Evolutionary conservation across 1,140 invertebrate species (phyloP), one percentile per base, ranked within the genome.

Genomic region (Hycleus cichorii): DNA sequence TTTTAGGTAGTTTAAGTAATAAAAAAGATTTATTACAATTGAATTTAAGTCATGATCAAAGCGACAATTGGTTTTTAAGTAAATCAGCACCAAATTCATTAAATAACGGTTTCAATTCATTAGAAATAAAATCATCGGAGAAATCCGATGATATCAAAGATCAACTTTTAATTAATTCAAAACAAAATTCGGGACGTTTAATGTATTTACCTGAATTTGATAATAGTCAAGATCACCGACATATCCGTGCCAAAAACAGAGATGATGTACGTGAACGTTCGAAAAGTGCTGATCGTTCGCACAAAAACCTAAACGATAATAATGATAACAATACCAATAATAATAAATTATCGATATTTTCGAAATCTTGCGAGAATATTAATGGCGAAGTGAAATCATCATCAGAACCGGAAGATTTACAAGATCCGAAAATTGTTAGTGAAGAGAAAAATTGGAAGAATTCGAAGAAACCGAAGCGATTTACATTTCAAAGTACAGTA

Each of bases 401-500:
- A 39, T 49, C 49, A 5, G 57, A 62, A 59, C 65, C 58, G 12
- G 69, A 75, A 45, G 68, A 69, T 64, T 52, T 75, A 25, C 71
- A 62, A 51, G 71, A 72, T 42, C 55, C 55, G 27, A 71, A 67
- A 48, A 49, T 39, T 18, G 42, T 58, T n/a, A 59, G 64, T 24
- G 42, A 55, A 25, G 48, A 53, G 42, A 59, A 46, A 4, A 66
- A 64, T 27, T 39, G 47, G 51, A 32, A 32, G 7, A 32, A 32
- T 32, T 64, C 58, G 59, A 59, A 64, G 47, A 81, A 78, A 64
- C 58, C 69, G 10, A 86, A 85, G 64, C 81, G 86, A 65, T 91
- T 91, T 72, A 89, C 85, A 0, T 91, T 90, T 72, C 88, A 91
- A 72, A 89, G 86, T 56, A 91, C 89, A 0, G 83, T 91, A 4